Percentiles rank a stretch among this genome's conserved stretches.
These are phyloP conservation scores for Centrocercus urophasianus DNA, from an alignment of 2,113 vertebrate genomes.

Conservation along the genomic window DNA sequence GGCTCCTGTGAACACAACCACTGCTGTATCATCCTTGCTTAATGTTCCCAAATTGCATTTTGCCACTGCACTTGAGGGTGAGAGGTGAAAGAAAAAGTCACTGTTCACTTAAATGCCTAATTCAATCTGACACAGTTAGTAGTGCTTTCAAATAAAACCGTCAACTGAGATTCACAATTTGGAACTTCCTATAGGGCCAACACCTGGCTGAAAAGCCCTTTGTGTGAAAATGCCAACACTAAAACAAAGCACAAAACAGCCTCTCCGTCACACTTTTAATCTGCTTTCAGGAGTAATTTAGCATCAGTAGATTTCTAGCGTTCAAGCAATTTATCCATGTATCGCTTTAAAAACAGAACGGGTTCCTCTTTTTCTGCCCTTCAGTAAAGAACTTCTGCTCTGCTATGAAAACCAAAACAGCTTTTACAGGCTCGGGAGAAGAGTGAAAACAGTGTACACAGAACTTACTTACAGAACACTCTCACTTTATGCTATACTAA, in stretches of 20 bases:
- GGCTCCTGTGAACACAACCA: neutral
- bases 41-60: neutral
- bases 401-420: neutral
- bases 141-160: conserved; percentile 35
- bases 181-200: conserved; percentile 34
- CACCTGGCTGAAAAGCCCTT: conserved; percentile 12
- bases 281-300: neutral
- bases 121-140: neutral
- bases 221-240: neutral
- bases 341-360: neutral
- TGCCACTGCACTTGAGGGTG: neutral
- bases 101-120: neutral
- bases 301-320: neutral
- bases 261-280: neutral
- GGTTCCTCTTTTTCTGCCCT: neutral
- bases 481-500: neutral
- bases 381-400: neutral
- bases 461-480: neutral
- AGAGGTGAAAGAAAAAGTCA: neutral
- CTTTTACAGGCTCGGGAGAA: neutral
- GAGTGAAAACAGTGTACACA: neutral
- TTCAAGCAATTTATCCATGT: neutral
- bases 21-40: neutral
- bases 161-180: conserved; percentile 1
- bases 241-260: neutral